Base-by-base conservation (phyloP, 2,888 invertebrate species). In the Hypomecis punctinalis region DNA sequence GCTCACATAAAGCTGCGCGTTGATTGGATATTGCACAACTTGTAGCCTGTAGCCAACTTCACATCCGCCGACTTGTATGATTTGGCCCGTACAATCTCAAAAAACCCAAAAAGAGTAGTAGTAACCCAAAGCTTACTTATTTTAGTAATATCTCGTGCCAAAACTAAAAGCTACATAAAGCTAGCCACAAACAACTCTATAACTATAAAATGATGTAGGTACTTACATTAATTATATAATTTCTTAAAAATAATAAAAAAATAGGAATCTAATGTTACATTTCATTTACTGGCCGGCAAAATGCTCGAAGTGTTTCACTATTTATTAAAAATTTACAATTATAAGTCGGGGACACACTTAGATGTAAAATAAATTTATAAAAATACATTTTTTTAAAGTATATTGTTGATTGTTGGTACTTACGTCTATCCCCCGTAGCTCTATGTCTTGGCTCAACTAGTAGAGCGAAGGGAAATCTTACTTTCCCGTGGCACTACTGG, bases 221-320 rank as follows among this genome's bases (percentile, higher is more conserved):
- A n/a, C n/a, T n/a, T n/a, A 68, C 11, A 61, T 9, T n/a, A n/a
- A n/a, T 42, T n/a, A 23, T 46, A 43, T 13, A 55, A 13, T 51
- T 39, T 37, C 37, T 52, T 56, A 49, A 10, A 39, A n/a, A 43
- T 10, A 4, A 61, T 53, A 66, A 60, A 66, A 72, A 67, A 70
- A 69, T 74, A 76, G 42, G 73, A 73, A 73, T 65, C 52, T 68
- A 69, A 75, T 73, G 54, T 76, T 78, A 78, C 79, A 79, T 80
- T 74, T 73, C 63, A 69, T 74, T 81, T 86, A 87, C 88, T 89
- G 89, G 88, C 88, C 88, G 80, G 78, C 73, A 77, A 88, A 88
- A 88, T 88, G 86, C 89, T 76, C 68, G 71, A 61, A 66, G 63
- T 70, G 69, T 68, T 66, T 71, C 55, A 67, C 66, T 62, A 57